Evolutionary conservation across 2,888 invertebrate genomes (phyloP).

Genomic region (Ernsta delagoae): DNA sequence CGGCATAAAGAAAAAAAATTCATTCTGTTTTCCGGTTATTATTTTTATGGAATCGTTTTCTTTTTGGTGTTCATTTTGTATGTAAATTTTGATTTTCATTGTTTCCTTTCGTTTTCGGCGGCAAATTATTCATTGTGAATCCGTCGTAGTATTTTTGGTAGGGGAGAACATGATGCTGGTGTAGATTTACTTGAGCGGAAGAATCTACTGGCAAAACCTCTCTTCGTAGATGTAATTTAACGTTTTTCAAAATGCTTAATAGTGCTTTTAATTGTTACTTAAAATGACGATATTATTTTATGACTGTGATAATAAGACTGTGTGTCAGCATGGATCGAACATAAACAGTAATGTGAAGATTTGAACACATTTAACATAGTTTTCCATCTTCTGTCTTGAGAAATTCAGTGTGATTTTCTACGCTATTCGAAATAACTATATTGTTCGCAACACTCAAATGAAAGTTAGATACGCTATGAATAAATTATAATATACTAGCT

Average conservation of each 20-base stretch:
- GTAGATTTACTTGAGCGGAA: neutral
- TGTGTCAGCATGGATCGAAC: too few relatives aligned
- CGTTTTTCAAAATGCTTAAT: too few relatives aligned
- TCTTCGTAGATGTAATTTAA: too few relatives aligned
- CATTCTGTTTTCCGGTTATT: conserved; percentile 1
- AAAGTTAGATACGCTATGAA: neutral
- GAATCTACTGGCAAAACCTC: neutral
- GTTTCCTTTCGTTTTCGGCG: conserved; percentile 2
- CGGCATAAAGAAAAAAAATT: neutral
- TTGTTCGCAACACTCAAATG: neutral
- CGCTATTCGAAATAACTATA: too few relatives aligned
- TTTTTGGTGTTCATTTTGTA: neutral
- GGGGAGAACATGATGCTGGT: neutral
- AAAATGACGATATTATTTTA: too few relatives aligned
- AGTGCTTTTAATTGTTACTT: too few relatives aligned
- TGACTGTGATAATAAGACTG: too few relatives aligned
- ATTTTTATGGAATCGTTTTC: neutral
- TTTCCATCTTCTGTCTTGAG: too few relatives aligned
- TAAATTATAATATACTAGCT: neutral
- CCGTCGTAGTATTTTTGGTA: neutral
- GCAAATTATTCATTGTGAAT: conserved; percentile 1
- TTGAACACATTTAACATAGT: too few relatives aligned
- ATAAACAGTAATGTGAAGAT: too few relatives aligned
- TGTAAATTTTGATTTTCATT: conserved; percentile 1
- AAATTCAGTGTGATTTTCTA: too few relatives aligned